These are phyloP conservation scores for Eucriotettix oculatus DNA, from an alignment of 2,888 invertebrate genomes.

Conservation along the genomic window DNA sequence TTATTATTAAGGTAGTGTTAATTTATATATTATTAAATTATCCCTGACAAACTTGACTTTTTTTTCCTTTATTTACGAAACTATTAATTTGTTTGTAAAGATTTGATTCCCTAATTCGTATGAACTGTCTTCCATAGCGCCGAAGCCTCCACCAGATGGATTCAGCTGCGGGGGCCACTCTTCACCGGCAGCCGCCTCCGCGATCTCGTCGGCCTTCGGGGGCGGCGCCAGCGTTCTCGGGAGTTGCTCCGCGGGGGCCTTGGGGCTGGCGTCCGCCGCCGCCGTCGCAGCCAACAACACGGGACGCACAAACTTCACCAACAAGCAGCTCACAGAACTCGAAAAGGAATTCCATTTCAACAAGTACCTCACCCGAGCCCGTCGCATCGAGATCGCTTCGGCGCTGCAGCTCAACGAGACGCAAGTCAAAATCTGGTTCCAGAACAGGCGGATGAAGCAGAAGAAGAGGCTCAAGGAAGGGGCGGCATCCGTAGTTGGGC, in stretches of 20 bases:
- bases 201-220: conserved; percentile 3
- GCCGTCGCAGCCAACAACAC: conserved; percentile 53
- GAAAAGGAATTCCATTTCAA: conserved; percentile 99
- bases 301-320: conserved; percentile 96
- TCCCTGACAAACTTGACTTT: no score
- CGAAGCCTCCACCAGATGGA: conserved; percentile 15
- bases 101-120: neutral
- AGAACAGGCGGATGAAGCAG: conserved; percentile 96
- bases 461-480: conserved; percentile 95
- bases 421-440: conserved; percentile 97
- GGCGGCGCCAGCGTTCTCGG: neutral
- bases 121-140: conserved; percentile 13
- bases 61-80: no score
- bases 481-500: conserved; percentile 21
- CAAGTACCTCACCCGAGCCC: conserved; percentile 91
- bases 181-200: conserved; percentile 5
- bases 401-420: conserved; percentile 93
- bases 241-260: neutral
- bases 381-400: conserved; percentile 95
- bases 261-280: conserved; percentile 20
- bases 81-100: no score
- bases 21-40: no score
- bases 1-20: no score
- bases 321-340: conserved; percentile 95
- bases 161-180: conserved; percentile 10